Evolutionary conservation across 2,888 invertebrate species (phyloP).

Genomic region (Arrhopalites spinosus): DNA sequence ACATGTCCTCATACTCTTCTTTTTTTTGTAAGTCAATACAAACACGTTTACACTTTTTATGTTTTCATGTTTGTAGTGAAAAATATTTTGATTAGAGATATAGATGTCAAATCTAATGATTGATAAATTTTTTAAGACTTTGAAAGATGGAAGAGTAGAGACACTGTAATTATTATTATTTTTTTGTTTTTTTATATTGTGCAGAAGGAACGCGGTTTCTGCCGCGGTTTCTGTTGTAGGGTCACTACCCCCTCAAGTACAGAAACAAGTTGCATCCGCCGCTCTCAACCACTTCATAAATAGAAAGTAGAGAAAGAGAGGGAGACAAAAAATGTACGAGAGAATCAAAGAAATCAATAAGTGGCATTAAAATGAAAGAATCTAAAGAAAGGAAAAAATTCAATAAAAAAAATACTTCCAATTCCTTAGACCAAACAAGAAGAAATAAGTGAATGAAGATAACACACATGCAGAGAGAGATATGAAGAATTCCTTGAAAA

Average conservation of each 20-base stretch:
- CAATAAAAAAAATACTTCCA: constrained; percentile 12
- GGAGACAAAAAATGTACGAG: constrained; percentile 9
- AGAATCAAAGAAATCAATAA: constrained; percentile 13
- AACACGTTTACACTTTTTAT: too few species aligned
- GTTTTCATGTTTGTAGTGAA: too few species aligned
- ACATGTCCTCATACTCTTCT: too few species aligned
- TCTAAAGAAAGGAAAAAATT: constrained; percentile 3
- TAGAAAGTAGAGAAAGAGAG: constrained; percentile 53
- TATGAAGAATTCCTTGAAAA: constrained; percentile 9
- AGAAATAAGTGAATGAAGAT: constrained; percentile 31
- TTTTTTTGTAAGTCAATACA: too few species aligned
- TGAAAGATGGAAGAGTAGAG: constrained; percentile 18
- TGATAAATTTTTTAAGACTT: constrained; percentile 7
- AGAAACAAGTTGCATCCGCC: constrained; percentile 56
- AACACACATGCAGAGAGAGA: constrained; percentile 5
- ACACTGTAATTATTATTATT: constrained; percentile 36
- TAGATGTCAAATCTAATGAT: too few species aligned
- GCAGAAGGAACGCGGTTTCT: constrained; percentile 54
- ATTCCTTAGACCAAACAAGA: constrained; percentile 46
- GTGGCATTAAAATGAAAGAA: background rate
- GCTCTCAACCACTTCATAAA: constrained; percentile 56
- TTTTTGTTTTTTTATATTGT: constrained; percentile 45
- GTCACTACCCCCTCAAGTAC: constrained; percentile 55
- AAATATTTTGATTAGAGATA: too few species aligned
- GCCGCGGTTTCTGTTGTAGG: constrained; percentile 54